Percentiles rank a stretch among this genome's conserved stretches.
These are phyloP conservation scores for Arenaria interpres DNA, from an alignment of 2,113 vertebrate genomes.

Conservation along the genomic window DNA sequence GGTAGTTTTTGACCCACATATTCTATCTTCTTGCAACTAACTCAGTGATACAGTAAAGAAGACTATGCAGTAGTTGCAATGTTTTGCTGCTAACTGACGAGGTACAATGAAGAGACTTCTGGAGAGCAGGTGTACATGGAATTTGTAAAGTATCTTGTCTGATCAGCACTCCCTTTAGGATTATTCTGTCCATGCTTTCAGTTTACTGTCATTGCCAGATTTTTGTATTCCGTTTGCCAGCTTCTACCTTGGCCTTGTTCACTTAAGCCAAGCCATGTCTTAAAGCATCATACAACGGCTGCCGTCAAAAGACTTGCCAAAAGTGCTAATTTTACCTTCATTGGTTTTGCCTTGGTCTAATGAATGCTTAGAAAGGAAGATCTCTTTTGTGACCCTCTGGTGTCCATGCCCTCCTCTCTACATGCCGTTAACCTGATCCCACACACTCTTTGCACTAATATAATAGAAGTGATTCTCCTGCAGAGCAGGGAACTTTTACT, in stretches of 20 bases:
- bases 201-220: neutral
- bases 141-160: neutral
- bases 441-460: neutral
- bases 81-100: neutral
- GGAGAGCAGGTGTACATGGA: neutral
- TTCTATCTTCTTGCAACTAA: neutral
- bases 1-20: neutral
- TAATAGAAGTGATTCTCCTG: neutral
- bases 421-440: neutral
- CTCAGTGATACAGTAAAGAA: neutral
- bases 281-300: neutral
- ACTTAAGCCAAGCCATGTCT: neutral
- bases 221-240: neutral
- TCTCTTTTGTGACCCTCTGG: neutral
- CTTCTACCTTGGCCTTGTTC: neutral
- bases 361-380: neutral
- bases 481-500: neutral
- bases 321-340: neutral
- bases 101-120: neutral
- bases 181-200: neutral
- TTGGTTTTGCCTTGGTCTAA: neutral
- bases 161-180: neutral
- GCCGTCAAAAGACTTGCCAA: neutral
- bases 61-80: neutral
- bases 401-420: neutral